Evolutionary conservation across 2,888 invertebrate species (phyloP).

Genomic region (Torymus aiolomorphi): DNA sequence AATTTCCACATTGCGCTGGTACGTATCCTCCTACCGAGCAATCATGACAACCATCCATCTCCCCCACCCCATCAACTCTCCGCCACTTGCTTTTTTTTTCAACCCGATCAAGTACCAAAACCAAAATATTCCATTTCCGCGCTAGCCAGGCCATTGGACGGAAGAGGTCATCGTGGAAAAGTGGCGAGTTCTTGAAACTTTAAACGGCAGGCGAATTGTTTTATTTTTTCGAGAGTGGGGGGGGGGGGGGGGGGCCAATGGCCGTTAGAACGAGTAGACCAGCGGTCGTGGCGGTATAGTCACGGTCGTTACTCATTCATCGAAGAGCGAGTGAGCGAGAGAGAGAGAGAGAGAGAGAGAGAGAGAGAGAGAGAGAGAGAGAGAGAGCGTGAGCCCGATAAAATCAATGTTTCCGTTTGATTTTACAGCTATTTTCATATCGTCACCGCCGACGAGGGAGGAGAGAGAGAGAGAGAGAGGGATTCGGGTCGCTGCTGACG

Average conservation of each 20-base stretch:
- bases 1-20: too few relatives aligned
- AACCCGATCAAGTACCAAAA: conserved; percentile 5
- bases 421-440: conserved; percentile 58
- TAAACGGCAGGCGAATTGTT: conserved; percentile 38
- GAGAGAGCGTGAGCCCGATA: conserved; percentile 49
- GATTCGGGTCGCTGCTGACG: conserved; percentile 20
- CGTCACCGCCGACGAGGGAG: neutral
- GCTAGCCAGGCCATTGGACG: neutral
- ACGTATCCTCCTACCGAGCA: neutral
- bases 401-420: conserved; percentile 57
- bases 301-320: conserved; percentile 55
- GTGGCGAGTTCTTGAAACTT: conserved; percentile 50
- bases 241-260: conserved; percentile 16
- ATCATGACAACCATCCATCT: neutral
- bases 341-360: conserved; percentile 4
- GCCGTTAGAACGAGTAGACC: neutral
- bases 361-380: neutral
- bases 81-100: neutral
- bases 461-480: conserved; percentile 1
- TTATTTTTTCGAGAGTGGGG: conserved; percentile 28
- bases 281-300: neutral
- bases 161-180: conserved; percentile 42
- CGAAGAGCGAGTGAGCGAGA: conserved; percentile 16
- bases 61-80: neutral
- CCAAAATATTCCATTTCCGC: conserved; percentile 37